Evolutionary conservation across 2,113 vertebrate species (phyloP), one percentile per base, ranked within the genome.

Genomic region (Rhombomys opimus): DNA sequence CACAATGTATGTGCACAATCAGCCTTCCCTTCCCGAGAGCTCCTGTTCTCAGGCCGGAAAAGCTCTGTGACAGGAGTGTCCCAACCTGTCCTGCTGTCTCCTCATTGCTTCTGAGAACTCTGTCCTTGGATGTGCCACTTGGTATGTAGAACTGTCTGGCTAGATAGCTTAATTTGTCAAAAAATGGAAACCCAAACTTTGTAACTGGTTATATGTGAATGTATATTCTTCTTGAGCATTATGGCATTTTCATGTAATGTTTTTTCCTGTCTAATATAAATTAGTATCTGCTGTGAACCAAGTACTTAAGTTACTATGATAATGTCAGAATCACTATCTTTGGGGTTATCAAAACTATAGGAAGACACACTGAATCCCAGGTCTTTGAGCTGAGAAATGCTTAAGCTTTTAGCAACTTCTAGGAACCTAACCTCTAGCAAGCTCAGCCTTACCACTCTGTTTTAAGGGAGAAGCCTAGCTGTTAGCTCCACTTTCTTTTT

Each of bases 71-170:
- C 70, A 88, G 81, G 70, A 70, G 61, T 75, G n/a, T 94, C 91
- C 75, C 76, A 63, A 80, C 32, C 63, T 84, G 25, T 89, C 20
- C 41, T 80, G 23, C 7, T 68, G 95, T 92, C 88, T 38, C 57
- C 85, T 84, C 85, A 80, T 78, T 78, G 82, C 50, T 92, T 90
- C 95, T 93, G 90, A 96, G 92, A 95, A 73, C 76, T 77, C 38
- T 90, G 25, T 35, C 67, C 52, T 93, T 87, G 30, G 5, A 12
- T 17, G 77, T 85, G 77, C 91, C 90, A 57, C 72, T 87, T 94
- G 91, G 92, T 81, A 94, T 95, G 90, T 54, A 96, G 80, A 76
- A 91, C 59, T 68, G 22, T 92, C 92, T 67, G 46, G 68, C 70
- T 32, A 23, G 89, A 67, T 96, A 67, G 81, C 89, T 90, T 87